Percentiles rank a stretch among this genome's conserved stretches.
phyloP scores from a whole-genome alignment of 2,113 vertebrate species.

The Xiphophorus maculatus region DNA sequence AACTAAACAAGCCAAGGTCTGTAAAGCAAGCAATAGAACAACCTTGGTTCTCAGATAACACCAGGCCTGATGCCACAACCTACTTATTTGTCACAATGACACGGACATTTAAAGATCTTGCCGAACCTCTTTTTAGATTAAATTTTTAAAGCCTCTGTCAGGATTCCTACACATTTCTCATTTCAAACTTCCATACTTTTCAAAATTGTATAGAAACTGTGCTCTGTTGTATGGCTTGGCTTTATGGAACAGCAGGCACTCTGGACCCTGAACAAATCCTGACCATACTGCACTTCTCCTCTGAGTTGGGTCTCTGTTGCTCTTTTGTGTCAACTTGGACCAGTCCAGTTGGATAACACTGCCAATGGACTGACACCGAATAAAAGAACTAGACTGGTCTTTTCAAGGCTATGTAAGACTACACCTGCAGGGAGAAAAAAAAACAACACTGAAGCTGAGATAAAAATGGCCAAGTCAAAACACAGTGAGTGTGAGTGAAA shows the following conservation, averaged over 20 bases:
- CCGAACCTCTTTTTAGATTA: constrained; percentile 10
- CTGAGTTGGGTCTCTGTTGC: constrained; percentile 42
- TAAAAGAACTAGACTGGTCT: constrained; percentile 37
- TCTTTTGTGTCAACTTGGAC: constrained; percentile 55
- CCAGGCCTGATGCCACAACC: constrained; percentile 34
- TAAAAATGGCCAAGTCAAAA: constrained; percentile 9
- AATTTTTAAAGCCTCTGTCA: background rate
- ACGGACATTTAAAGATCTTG: constrained; percentile 8
- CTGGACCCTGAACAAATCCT: constrained; percentile 62
- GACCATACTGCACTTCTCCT: constrained; percentile 64
- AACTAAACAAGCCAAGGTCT: constrained; percentile 22
- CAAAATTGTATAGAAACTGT: background rate
- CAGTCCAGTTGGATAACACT: constrained; percentile 40
- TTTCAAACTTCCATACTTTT: background rate
- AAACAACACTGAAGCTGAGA: constrained; percentile 31
- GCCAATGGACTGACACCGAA: constrained; percentile 38
- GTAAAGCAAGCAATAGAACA: constrained; percentile 28
- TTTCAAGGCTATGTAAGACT: constrained; percentile 43
- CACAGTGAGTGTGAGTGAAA: background rate
- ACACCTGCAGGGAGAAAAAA: constrained; percentile 47
- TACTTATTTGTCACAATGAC: constrained; percentile 43
- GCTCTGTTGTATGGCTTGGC: background rate
- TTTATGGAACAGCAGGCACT: constrained; percentile 64
- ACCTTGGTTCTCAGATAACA: constrained; percentile 31
- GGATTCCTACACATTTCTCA: background rate